Conservation (phyloP, 2,888 invertebrate species). For the Bombylius major region DNA sequence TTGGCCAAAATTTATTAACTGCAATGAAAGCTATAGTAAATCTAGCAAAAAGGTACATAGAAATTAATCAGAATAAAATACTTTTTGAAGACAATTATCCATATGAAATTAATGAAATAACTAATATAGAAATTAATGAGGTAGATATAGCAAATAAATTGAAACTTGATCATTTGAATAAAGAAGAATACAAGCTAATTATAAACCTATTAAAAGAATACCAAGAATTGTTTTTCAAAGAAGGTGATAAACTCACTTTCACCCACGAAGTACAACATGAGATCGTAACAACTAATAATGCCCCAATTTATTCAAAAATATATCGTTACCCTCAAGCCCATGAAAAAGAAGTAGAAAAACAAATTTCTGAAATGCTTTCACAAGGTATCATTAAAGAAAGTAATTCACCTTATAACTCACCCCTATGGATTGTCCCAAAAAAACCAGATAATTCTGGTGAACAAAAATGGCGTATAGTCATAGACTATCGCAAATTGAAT, state of each 20-base stretch:
- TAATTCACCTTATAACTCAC: constrained; percentile 8
- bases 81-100: no score
- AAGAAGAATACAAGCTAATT: no score
- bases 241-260: constrained; percentile 6
- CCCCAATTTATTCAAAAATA: constrained; percentile 12
- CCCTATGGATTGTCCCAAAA: constrained; percentile 2
- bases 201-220: no score
- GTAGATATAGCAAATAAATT: no score
- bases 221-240: constrained; percentile 6
- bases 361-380: constrained; percentile 1
- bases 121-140: no score
- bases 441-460: constrained; percentile 5
- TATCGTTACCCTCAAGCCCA: constrained; percentile 7
- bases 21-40: no score
- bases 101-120: no score
- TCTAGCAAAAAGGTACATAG: no score
- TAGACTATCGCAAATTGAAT: constrained; percentile 8
- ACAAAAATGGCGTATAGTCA: constrained; percentile 8
- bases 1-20: no score
- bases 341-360: background rate
- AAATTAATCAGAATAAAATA: no score
- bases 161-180: no score
- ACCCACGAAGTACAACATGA: constrained; percentile 9
- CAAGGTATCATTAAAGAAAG: constrained; percentile 4
- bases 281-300: constrained; percentile 6